Base-by-base conservation (phyloP, 1,140 invertebrate species). In the Holcopasites calliopsidis region DNA sequence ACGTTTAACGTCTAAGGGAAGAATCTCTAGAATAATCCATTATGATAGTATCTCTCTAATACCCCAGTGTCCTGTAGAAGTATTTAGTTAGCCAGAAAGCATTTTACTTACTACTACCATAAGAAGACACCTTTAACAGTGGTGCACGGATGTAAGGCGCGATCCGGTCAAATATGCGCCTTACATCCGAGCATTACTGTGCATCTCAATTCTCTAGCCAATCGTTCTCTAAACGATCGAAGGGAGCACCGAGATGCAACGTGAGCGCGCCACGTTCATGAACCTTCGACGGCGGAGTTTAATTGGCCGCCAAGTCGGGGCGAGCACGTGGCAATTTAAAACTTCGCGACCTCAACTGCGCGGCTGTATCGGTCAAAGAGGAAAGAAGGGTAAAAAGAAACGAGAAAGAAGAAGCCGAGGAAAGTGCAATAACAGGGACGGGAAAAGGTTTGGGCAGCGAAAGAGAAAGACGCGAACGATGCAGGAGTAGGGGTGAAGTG, bases 251-350 rank as follows among this genome's bases (percentile, higher is more conserved):
- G 31, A 13, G 33, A 28, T 50, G 28, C 57, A 50, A 31, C 23
- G 47, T 47, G 49, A 72, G 60, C 50, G 44, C 49, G 26, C 40
- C 31, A 47, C 61, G 57, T 66, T 70, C 68, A 35, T 50, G 77
- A 72, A 69, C 50, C 72, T 76, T 61, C 18, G 55, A 50, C 26
- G 65, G 55, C 35, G 54, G 26, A 54, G 54, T 76, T 70, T 74
- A 82, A 82, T 82, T 71, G 70, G 62, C 50, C 68, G 62, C 54
- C 50, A 57, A 68, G 68, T 42, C 38, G 57, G 50, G n/a, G n/a
- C 62, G 47, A 65, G 61, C 71, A 79, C 71, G 80, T 83, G 82
- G 79, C 68, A 79, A 83, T 83, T 83, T 83, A 83, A 83, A 82
- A n/a, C 80, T 79, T 79, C 71, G 72, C 47, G 76, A 65, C 44